These are phyloP conservation scores for Scaptomyza montana DNA, from an alignment of 1,140 invertebrate genomes.

Conservation along the genomic window DNA sequence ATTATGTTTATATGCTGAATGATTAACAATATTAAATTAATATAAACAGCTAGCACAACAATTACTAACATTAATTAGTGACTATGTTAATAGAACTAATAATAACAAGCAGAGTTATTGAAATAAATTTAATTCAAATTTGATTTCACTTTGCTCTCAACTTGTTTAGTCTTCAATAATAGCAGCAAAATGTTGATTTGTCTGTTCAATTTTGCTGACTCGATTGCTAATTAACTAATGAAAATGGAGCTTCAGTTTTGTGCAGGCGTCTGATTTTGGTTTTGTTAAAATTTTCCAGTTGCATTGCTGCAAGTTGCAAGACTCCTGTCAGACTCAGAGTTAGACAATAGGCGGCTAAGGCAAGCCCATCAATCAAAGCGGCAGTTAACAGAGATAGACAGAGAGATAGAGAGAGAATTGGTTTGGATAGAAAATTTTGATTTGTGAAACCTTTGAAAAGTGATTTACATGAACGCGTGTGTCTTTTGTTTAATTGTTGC, in stretches of 20 bases:
- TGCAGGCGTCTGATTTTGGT: slow-evolving; percentile 21
- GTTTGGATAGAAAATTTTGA: neutral
- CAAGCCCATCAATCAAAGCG: slow-evolving; percentile 69
- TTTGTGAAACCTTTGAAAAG: slow-evolving; percentile 57
- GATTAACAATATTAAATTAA: slow-evolving; percentile 6
- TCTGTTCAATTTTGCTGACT: slow-evolving; percentile 28
- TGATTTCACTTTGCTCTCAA: neutral
- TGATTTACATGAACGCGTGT: slow-evolving; percentile 78
- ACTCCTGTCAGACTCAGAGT: neutral
- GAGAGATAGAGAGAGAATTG: neutral
- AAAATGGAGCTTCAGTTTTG: slow-evolving; percentile 53
- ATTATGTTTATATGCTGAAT: no score
- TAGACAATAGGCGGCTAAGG: slow-evolving; percentile 57
- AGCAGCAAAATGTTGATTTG: neutral
- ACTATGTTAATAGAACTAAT: no score
- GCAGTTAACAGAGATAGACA: slow-evolving; percentile 1
- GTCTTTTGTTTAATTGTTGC: slow-evolving; percentile 82
- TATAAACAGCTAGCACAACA: slow-evolving; percentile 1
- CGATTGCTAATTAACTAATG: slow-evolving; percentile 71
- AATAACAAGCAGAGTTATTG: no score
- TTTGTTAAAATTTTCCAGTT: slow-evolving; percentile 64
- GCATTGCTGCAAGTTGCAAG: slow-evolving; percentile 49
- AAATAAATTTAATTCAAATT: no score
- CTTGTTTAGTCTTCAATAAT: neutral
- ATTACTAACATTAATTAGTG: neutral